Conservation (phyloP, 92 coral and sea anemone genomes). For the Paramuricea clavata region DNA sequence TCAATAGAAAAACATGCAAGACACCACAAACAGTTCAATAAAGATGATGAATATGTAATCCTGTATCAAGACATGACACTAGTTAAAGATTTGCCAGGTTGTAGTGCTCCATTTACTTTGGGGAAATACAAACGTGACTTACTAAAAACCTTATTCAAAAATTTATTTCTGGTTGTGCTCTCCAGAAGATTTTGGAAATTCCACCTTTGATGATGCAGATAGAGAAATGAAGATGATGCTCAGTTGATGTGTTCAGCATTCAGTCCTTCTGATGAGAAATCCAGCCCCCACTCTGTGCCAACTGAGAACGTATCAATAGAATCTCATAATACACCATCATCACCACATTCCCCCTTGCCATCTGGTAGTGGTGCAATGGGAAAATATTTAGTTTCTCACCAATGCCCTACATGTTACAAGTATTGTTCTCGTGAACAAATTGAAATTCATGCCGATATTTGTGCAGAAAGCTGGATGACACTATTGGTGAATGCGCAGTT, state of each 20-base stretch:
- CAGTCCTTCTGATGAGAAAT: too few relatives aligned
- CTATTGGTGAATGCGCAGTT: slow-evolving; percentile 36
- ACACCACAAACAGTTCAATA: slow-evolving; percentile 60
- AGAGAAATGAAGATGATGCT: slow-evolving; percentile 49
- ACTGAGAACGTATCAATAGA: too few relatives aligned
- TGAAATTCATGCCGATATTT: slow-evolving; percentile 57
- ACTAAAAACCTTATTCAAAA: slow-evolving; percentile 74
- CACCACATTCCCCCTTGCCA: not conserved
- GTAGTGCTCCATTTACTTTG: slow-evolving; percentile 61
- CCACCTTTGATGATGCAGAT: slow-evolving; percentile 30
- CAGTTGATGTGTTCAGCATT: not conserved
- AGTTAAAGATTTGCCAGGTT: slow-evolving; percentile 68
- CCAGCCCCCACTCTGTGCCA: not conserved
- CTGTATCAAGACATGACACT: slow-evolving; percentile 60
- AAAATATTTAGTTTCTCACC: slow-evolving; percentile 36
- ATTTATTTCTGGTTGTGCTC: slow-evolving; percentile 77
- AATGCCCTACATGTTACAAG: slow-evolving; percentile 52
- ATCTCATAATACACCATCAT: not conserved
- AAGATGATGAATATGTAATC: slow-evolving; percentile 49
- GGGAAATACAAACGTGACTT: slow-evolving; percentile 69
- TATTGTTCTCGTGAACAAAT: slow-evolving; percentile 47
- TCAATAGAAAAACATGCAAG: slow-evolving; percentile 68
- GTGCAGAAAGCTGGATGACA: slow-evolving; percentile 58
- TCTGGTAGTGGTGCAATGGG: not conserved
- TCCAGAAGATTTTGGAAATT: slow-evolving; percentile 67